Evolutionary conservation across 2,113 vertebrate genomes (phyloP).

Genomic region (Calidris pugnax): DNA sequence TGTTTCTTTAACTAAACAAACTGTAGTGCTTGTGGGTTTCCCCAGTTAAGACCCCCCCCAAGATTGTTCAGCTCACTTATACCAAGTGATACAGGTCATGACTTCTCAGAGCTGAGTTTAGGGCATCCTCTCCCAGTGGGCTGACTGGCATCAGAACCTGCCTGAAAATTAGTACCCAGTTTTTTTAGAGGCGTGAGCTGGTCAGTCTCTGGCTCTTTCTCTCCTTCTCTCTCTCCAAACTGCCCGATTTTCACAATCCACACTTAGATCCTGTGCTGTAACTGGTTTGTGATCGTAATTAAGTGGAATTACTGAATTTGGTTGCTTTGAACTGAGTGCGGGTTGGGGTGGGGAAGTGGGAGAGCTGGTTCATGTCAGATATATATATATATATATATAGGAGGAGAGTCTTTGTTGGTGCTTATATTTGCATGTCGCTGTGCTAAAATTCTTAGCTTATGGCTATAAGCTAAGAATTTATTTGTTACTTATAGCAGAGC

Average conservation of each 20-base stretch:
- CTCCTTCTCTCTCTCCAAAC: not conserved
- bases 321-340: not conserved
- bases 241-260: not conserved
- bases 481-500: not conserved
- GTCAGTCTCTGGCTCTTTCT: not conserved
- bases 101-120: not conserved
- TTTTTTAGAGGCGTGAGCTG: not conserved
- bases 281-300: not conserved
- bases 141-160: not conserved
- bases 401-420: not conserved
- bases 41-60: not conserved
- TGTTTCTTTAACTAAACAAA: not conserved
- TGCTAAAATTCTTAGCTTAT: not conserved
- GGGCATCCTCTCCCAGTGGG: not conserved
- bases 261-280: not conserved
- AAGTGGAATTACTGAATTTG: not conserved
- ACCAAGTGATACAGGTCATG: not conserved
- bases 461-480: not conserved
- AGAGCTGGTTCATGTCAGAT: not conserved
- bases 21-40: not conserved
- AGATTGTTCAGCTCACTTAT: not conserved
- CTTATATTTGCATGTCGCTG: not conserved
- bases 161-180: not conserved
- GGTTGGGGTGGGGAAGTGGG: not conserved
- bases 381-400: not conserved